phyloP scores from a whole-genome alignment of 2,888 invertebrate genomes.

The Schizaphis graminum region DNA sequence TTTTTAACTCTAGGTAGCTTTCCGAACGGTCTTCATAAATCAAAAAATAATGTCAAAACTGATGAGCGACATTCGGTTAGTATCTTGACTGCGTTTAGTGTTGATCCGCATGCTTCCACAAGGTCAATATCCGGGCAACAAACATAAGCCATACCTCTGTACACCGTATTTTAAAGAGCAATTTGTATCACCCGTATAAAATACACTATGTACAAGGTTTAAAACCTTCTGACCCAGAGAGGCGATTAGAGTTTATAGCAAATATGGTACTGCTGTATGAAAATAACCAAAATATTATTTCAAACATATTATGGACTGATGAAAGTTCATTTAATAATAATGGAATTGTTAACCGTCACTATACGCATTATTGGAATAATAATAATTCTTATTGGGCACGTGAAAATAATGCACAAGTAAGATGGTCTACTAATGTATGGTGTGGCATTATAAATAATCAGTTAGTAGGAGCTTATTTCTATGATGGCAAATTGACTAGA shows the following conservation, averaged over 20 bases:
- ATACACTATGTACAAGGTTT: neutral
- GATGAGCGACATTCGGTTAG: too few relatives aligned
- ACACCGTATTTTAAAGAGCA: neutral
- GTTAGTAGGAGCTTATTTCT: neutral
- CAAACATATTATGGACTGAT: neutral
- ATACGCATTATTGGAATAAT: neutral
- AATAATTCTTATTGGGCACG: neutral
- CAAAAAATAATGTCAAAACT: too few relatives aligned
- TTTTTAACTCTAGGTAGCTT: too few relatives aligned
- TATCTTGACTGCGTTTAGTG: neutral
- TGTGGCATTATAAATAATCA: neutral
- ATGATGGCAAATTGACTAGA: neutral
- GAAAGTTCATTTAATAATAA: conserved; percentile 6
- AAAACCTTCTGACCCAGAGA: neutral
- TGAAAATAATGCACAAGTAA: neutral
- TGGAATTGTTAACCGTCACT: neutral
- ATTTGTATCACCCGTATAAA: neutral
- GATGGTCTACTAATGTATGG: neutral
- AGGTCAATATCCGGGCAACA: neutral
- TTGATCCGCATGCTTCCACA: neutral
- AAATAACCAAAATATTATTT: neutral
- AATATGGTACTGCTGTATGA: neutral
- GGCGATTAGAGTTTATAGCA: neutral
- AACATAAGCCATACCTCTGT: neutral
- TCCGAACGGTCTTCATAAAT: too few relatives aligned